Evolutionary conservation across 1,140 invertebrate genomes (phyloP), one percentile per base, ranked within the genome.

Genomic region (Onthophagus taurus): DNA sequence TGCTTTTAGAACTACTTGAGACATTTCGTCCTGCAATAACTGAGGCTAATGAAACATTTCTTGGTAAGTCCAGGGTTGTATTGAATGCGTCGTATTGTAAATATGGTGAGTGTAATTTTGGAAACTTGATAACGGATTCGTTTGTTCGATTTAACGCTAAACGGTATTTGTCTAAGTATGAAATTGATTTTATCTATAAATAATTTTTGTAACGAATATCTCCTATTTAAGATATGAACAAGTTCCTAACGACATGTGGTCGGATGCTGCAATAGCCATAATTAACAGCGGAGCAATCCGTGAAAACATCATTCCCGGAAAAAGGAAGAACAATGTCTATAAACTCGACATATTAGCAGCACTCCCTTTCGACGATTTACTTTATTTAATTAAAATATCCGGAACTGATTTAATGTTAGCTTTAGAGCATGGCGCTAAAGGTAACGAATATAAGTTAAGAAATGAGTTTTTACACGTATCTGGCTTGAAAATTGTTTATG

Each of bases 101-200:
- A 31, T 54, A 69, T 26, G 47, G 53, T 26, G 89, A 95, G 61
- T 93, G 89, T 58, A 92, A 89, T 61, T 66, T 93, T 31, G 89
- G 88, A 24, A 90, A 92, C 65, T 58, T 91, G 1, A 69, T 91
- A 24, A 69, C 84, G 0, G 88, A 92, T 58, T 75, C 85, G 5
- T 74, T 87, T 50, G 62, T 80, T n/a, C 20, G 53, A 72, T 53
- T n/a, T n/a, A n/a, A n/a, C n/a, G n/a, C n/a, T n/a, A n/a, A n/a
- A n/a, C n/a, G n/a, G n/a, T n/a, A n/a, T n/a, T n/a, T n/a, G n/a
- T n/a, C n/a, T n/a, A n/a, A n/a, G n/a, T n/a, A n/a, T n/a, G n/a
- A n/a, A n/a, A n/a, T n/a, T n/a, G n/a, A n/a, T n/a, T n/a, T n/a
- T n/a, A n/a, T n/a, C n/a, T n/a, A n/a, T n/a, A n/a, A n/a, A n/a